Evolutionary conservation across 1,140 invertebrate genomes (phyloP).

Genomic region (Bradysia coprophila): DNA sequence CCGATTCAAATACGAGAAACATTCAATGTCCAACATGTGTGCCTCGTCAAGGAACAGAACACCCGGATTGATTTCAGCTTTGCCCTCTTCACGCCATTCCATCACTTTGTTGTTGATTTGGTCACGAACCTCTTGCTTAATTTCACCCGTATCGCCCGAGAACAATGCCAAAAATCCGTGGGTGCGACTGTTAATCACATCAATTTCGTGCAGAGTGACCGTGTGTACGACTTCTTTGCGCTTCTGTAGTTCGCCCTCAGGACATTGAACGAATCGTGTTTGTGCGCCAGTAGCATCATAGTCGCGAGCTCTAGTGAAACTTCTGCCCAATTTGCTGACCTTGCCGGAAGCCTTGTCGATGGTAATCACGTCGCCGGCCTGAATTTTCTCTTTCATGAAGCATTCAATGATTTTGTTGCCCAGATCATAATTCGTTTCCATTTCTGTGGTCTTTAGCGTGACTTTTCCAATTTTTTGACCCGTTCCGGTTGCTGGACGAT

Average conservation of each 20-base stretch:
- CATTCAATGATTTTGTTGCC: constrained; percentile 98
- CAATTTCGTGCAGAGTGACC: constrained; percentile 95
- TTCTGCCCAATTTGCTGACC: constrained; percentile 85
- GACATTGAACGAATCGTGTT: constrained; percentile 92
- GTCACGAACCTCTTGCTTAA: constrained; percentile 92
- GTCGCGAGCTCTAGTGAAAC: constrained; percentile 87
- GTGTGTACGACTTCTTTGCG: constrained; percentile 98
- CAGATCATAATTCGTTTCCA: constrained; percentile 98
- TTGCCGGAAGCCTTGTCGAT: constrained; percentile 97
- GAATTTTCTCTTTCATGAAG: constrained; percentile 92
- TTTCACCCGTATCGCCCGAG: constrained; percentile 96
- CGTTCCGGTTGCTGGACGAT: constrained; percentile 76
- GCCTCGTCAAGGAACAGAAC: constrained; percentile 88
- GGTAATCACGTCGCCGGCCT: constrained; percentile 90
- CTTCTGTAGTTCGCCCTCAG: constrained; percentile 96
- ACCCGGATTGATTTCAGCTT: constrained; percentile 95
- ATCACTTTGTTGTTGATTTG: constrained; percentile 97
- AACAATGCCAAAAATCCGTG: constrained; percentile 96
- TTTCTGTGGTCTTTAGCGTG: constrained; percentile 96
- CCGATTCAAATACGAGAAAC: constrained; percentile 94
- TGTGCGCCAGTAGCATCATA: constrained; percentile 92
- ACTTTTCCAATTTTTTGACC: constrained; percentile 85
- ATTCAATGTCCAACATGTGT: constrained; percentile 98
- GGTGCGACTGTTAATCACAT: constrained; percentile 93
- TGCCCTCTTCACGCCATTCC: constrained; percentile 98